phyloP scores from a whole-genome alignment of 2,113 vertebrate genomes.

The Jaculus jaculus region DNA sequence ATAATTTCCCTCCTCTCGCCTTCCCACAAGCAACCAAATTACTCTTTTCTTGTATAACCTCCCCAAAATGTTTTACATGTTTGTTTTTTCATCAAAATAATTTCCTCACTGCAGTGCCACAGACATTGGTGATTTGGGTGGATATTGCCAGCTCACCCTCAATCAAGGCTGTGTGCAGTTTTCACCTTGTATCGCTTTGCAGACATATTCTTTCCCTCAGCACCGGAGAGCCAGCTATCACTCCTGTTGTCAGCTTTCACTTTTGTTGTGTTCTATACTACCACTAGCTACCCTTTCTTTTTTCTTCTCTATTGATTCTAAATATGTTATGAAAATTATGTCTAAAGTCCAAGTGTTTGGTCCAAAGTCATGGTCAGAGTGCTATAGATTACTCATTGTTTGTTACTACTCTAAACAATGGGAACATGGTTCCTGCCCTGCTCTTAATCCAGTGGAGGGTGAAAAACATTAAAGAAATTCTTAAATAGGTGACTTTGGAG shows the following conservation, averaged over 20 bases:
- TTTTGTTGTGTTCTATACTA: not conserved
- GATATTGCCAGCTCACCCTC: not conserved
- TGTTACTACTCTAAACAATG: not conserved
- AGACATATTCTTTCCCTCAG: not conserved
- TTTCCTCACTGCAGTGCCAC: not conserved
- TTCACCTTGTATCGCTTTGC: not conserved
- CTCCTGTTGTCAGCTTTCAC: not conserved
- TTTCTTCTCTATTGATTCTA: slow-evolving; percentile 14
- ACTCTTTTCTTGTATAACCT: not conserved
- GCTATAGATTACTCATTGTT: not conserved
- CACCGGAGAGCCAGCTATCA: not conserved
- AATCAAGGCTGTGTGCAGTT: rapidly evolving
- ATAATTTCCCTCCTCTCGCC: not conserved
- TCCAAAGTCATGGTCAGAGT: not conserved
- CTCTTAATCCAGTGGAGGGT: not conserved
- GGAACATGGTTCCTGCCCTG: not conserved
- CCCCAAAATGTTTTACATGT: not conserved
- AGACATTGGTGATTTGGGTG: not conserved
- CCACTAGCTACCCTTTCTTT: not conserved
- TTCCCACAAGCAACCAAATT: not conserved
- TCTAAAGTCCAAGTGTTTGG: not conserved
- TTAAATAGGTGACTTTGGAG: not conserved
- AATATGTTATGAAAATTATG: not conserved
- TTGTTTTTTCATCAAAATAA: not conserved
- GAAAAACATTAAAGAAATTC: not conserved